Evolutionary conservation across 2,113 vertebrate species (phyloP), one percentile per base, ranked within the genome.

Genomic region (Hydropotes inermis): DNA sequence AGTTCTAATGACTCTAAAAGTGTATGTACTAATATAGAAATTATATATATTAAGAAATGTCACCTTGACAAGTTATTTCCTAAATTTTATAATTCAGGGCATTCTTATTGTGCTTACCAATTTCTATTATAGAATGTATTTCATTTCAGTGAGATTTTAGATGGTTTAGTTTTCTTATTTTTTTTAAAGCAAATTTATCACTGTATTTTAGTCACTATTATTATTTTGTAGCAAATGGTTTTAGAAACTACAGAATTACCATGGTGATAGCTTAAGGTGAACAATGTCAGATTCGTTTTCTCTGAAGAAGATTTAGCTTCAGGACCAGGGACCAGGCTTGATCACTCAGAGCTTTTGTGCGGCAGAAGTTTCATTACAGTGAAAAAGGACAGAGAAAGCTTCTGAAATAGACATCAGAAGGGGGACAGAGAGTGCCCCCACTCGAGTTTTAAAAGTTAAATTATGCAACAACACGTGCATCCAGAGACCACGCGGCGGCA

Each of bases 241-340:
- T 86, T 82, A 36, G 6, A 83, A 92, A 97, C 89, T 67, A 96
- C 6, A 87, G 58, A 89, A 89, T 97, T 76, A 89, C 3, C 39
- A 47, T 78, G n/a, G 36, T 86, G 84, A 58, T 82, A 39, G 27
- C n/a, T 70, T 70, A 70, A 39, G 21, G 19, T 12, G n/a, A 70
- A 70, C 19, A 70, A 39, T 12, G 67, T 36, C 67, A 70, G n/a
- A 23, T 70, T 70, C 5, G 0, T 70, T 9, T 23, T 70, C n/a
- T 36, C n/a, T 70, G 67, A 70, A 39, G n/a, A 70, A 70, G 9
- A 36, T 70, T 39, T 70, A 70, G n/a, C 67, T 70, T 12, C n/a
- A 70, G n/a, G 9, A 70, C 10, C 19, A 70, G n/a, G 19, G n/a
- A 36, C 64, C 33, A 70, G 9, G 9, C 19, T 70, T 70, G 64